Conservation (phyloP, 2,113 vertebrate genomes). For the Antechinus stuartii region DNA sequence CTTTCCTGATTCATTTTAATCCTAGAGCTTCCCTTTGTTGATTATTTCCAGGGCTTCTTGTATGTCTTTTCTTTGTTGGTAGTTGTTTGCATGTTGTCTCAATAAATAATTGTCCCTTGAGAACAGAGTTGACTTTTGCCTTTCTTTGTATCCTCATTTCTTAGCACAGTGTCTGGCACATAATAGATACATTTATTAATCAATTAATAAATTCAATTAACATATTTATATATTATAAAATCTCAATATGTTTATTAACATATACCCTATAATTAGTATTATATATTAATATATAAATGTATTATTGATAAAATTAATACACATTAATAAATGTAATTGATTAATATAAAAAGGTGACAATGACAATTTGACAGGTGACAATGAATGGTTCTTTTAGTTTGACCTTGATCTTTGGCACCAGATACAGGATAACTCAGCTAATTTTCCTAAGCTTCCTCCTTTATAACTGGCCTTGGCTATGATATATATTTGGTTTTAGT, state of each 20-base stretch:
- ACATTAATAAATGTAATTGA: neutral
- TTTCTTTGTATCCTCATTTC: neutral
- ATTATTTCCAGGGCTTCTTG: neutral
- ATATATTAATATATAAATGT: too few relatives aligned
- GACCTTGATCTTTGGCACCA: neutral
- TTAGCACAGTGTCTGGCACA: neutral
- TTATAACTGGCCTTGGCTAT: neutral
- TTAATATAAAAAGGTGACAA: neutral
- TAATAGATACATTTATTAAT: neutral
- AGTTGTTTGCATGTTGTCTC: neutral
- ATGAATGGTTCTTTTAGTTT: neutral
- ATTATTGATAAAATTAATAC: too few relatives aligned
- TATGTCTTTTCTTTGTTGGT: neutral
- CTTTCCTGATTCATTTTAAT: neutral
- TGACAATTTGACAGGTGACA: neutral
- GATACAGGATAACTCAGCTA: neutral
- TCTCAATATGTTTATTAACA: too few relatives aligned
- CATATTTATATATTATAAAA: too few relatives aligned
- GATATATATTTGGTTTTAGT: neutral
- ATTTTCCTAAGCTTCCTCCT: neutral
- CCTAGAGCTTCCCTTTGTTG: neutral
- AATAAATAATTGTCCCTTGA: too few relatives aligned
- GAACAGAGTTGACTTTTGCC: neutral
- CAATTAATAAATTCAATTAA: too few relatives aligned
- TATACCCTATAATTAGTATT: too few relatives aligned